A percentile compares a stretch with the other conserved stretches of the same genome.
Evolutionary conservation across 2,113 vertebrate species (phyloP).

Genomic region (Toxotes chatareus): DNA sequence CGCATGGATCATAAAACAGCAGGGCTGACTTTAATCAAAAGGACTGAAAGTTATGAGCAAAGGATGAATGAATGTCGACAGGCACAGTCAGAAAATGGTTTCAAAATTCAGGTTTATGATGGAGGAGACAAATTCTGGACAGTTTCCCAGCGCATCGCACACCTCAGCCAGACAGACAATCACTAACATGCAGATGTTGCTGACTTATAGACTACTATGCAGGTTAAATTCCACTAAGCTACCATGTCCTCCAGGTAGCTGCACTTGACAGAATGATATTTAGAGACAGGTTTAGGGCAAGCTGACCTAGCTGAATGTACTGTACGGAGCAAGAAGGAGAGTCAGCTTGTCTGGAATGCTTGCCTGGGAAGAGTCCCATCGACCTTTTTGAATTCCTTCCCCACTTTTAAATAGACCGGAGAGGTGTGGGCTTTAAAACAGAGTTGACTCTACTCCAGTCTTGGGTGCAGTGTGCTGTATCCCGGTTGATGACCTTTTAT

Average conservation of each 20-base stretch:
- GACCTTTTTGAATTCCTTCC: slow-evolving; percentile 77
- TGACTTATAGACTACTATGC: neutral
- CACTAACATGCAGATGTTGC: neutral
- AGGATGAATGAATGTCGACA: slow-evolving; percentile 27
- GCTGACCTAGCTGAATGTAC: slow-evolving; percentile 47
- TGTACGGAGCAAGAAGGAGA: slow-evolving; percentile 53
- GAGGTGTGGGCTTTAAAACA: slow-evolving; percentile 57
- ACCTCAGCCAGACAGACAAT: neutral
- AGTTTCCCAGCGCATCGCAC: neutral
- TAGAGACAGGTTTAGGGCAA: slow-evolving; percentile 55
- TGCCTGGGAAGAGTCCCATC: slow-evolving; percentile 55
- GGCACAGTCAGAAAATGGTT: neutral
- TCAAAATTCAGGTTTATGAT: neutral
- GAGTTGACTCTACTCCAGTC: slow-evolving; percentile 38
- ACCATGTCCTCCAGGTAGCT: slow-evolving; percentile 33
- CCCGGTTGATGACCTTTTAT: slow-evolving; percentile 48
- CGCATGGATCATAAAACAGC: slow-evolving; percentile 27
- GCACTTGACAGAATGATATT: slow-evolving; percentile 49
- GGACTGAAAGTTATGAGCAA: slow-evolving; percentile 8
- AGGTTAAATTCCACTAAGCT: slow-evolving; percentile 13
- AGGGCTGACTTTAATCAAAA: slow-evolving; percentile 24
- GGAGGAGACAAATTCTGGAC: neutral
- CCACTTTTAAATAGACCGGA: slow-evolving; percentile 78
- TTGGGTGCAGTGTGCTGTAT: slow-evolving; percentile 39
- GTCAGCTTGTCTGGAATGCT: slow-evolving; percentile 73